Evolutionary conservation across 2,888 invertebrate species (phyloP), one percentile per base, ranked within the genome.

Genomic region (Macaria notata): DNA sequence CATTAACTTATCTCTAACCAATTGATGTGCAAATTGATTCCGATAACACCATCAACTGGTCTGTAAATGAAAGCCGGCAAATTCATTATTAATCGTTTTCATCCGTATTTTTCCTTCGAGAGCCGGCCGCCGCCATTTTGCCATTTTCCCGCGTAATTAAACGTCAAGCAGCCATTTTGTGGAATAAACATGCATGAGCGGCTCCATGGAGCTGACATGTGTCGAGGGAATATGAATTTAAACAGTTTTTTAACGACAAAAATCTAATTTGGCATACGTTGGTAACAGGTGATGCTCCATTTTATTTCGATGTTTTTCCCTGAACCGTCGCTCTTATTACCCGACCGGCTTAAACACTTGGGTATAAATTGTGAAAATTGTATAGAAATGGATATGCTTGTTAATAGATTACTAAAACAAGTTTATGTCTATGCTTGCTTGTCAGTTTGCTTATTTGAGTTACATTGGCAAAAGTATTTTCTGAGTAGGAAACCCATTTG

Each of bases 131-230:
- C 44, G 44, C 44, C 50, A 50, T 50, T 38, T 49, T 29, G 30
- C 50, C 30, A 33, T 48, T 74, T 70, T 76, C 61, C 73, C 69
- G 69, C 78, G 80, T 85, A 85, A 87, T 87, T 87, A 85, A 84
- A 86, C 76, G 84, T 84, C 86, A 79, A 74, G 72, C 81, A 68
- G 71, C 78, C 81, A 80, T 84, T 83, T 81, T 81, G 50, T 33
- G 68, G 71, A 72, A 75, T 78, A 75, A 79, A 77, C 73, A 78
- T 73, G 75, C 70, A 76, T 69, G 71, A 72, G 63, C 59, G 69
- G 67, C 56, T 55, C 63, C 50, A 30, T 45, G 44, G 53, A 59
- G 44, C 51, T 63, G 69, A 62, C 69, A 66, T 64, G 62, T 63
- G 50, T 44, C 53, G 30, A 19, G 29, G 43, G 49, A 45, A 45